Evolutionary conservation across 2,888 invertebrate genomes (phyloP).

Genomic region (Cancer borealis): DNA sequence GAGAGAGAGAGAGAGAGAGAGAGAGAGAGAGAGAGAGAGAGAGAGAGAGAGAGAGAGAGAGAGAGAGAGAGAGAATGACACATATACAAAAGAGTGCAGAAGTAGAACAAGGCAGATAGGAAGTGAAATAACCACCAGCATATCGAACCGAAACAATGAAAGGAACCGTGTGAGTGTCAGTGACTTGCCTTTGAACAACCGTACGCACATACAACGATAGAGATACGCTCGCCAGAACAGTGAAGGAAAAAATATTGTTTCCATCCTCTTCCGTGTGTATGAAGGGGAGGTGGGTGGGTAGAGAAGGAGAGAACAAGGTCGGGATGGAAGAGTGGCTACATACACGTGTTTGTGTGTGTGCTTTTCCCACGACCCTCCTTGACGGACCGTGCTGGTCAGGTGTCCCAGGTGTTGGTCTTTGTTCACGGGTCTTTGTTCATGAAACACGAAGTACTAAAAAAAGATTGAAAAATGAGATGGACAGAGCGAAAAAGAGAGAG

Average conservation of each 20-base stretch:
- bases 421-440: not conserved
- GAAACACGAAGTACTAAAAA: not conserved
- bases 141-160: conserved; percentile 8
- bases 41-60: not conserved
- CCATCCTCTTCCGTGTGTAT: too few species aligned
- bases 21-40: not conserved
- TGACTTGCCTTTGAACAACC: not conserved
- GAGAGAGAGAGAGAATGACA: not conserved
- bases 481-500: not conserved
- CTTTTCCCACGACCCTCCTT: not conserved
- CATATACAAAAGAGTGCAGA: not conserved
- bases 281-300: not conserved
- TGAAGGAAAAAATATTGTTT: not conserved
- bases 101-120: not conserved
- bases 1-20: too few species aligned
- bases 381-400: not conserved
- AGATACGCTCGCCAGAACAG: not conserved
- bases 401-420: conserved; percentile 3
- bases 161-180: conserved; percentile 4
- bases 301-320: not conserved
- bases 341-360: conserved; percentile 9
- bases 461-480: not conserved
- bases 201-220: not conserved
- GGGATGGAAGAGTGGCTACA: not conserved
- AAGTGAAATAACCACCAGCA: not conserved